Evolutionary conservation across 92 coral and sea anemone species (phyloP), one percentile per base, ranked within the genome.

Genomic region (Palythoa caribaeorum): DNA sequence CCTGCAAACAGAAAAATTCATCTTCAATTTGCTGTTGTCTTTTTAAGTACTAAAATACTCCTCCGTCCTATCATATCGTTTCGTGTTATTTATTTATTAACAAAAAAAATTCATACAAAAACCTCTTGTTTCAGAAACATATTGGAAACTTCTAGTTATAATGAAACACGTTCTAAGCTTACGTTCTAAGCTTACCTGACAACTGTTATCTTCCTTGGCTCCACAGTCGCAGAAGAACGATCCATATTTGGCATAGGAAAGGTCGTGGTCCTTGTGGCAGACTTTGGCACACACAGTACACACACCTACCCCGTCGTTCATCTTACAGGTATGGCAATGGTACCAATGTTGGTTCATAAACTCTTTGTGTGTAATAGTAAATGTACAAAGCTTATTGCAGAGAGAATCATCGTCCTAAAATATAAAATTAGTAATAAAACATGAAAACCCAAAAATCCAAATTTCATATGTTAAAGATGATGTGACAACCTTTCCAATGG

Each of bases 281-380:
- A 97, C 99, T 88, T 97, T 97, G 35, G 99, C 99, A 71, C 99
- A 97, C 68, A 95, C 85, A 14, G 99, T 97, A 44, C 99, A 97
- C 90, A 97, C 99, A 16, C 99, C 99, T 0, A 97, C 99, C 16
- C 99, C 99, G 71, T 97, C 99, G 38, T 97, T 97, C 99, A 97
- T 97, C 83, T 94, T 93, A 75, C 99, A 97, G 20, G 99, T 95
- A 89, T 97, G 99, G 70, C 99, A 97, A 83, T 97, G 99, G 75
- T 97, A 97, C 99, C 99, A 97, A 88, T 97, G 99, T 19, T 97
- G 99, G 90, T 95, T 97, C 94, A 96, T 96, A 83, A 97, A 97
- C 92, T 97, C 99, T 70, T 97, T 97, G 71, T 94, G 96, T 38
- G 99, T 97, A 70, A 96, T 87, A n/a, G 99, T 97, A 79, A 97